A percentile compares a stretch with the other conserved stretches of the same genome.
phyloP scores from a whole-genome alignment of 2,888 invertebrate genomes.

The Cremastobaeus sp. region DNA sequence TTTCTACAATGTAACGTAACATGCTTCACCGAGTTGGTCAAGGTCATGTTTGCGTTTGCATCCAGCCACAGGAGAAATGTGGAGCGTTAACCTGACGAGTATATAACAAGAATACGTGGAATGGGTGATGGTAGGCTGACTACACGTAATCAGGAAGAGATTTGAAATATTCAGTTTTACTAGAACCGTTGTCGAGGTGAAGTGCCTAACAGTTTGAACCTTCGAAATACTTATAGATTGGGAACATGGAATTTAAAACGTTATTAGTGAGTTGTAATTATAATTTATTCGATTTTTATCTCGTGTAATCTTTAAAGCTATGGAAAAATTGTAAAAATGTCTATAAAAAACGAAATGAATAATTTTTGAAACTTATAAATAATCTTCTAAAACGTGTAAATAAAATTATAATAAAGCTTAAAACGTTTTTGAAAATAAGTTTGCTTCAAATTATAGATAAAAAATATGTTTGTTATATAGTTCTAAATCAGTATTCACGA shows the following conservation, averaged over 20 bases:
- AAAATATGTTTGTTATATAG: too few species aligned
- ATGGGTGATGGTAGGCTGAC: slow-evolving; percentile 57
- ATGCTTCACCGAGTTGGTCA: slow-evolving; percentile 59
- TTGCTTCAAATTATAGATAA: too few species aligned
- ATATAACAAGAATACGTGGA: slow-evolving; percentile 51
- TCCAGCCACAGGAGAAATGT: slow-evolving; percentile 56
- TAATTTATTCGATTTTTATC: too few species aligned
- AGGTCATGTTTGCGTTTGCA: slow-evolving; percentile 58
- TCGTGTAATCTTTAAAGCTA: too few species aligned
- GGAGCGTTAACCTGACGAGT: slow-evolving; percentile 61
- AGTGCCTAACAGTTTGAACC: too few species aligned
- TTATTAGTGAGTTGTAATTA: slow-evolving; percentile 47
- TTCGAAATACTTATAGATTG: slow-evolving; percentile 48
- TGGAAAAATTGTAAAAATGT: too few species aligned
- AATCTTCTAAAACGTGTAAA: too few species aligned
- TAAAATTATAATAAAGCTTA: too few species aligned
- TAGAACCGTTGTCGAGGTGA: slow-evolving; percentile 72
- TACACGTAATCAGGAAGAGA: slow-evolving; percentile 54
- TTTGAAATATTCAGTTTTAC: slow-evolving; percentile 74
- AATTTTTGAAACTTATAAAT: too few species aligned
- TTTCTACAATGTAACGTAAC: slow-evolving; percentile 47
- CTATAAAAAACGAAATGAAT: too few species aligned
- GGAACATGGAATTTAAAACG: slow-evolving; percentile 38
- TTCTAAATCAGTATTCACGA: too few species aligned
- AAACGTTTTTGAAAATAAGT: too few species aligned